These are phyloP conservation scores for Montipora capitata DNA, from an alignment of 92 coral and sea anemone species.

Conservation along the genomic window DNA sequence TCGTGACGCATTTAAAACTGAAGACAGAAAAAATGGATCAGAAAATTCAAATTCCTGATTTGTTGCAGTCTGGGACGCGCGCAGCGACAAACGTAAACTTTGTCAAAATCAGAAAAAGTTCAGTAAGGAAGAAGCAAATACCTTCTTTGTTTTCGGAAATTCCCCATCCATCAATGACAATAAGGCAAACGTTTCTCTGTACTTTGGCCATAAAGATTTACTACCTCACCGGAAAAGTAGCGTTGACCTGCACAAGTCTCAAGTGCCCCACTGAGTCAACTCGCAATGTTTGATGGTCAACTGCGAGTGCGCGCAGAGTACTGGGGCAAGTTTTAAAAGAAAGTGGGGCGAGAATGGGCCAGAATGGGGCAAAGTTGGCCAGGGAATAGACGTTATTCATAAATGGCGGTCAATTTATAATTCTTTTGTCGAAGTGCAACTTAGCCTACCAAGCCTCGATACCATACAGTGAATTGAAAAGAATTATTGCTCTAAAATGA, in stretches of 20 bases:
- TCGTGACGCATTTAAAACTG: not conserved
- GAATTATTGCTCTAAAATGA: too few relatives aligned
- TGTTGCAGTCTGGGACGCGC: not conserved
- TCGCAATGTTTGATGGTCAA: constrained; percentile 21
- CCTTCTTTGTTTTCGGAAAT: constrained; percentile 90
- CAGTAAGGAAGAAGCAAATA: constrained; percentile 1
- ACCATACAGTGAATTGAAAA: too few relatives aligned
- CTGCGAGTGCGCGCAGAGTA: constrained; percentile 11
- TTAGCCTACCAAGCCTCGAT: too few relatives aligned
- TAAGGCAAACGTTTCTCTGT: constrained; percentile 90
- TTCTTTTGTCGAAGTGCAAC: too few relatives aligned
- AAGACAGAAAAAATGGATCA: not conserved
- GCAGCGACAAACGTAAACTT: not conserved
- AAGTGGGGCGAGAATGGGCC: too few relatives aligned
- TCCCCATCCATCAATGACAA: constrained; percentile 99
- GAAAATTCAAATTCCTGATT: not conserved
- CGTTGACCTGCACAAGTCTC: too few relatives aligned
- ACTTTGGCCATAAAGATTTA: constrained; percentile 38
- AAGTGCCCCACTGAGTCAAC: not conserved
- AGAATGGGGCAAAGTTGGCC: too few relatives aligned
- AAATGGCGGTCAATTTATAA: too few relatives aligned
- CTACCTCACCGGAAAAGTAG: not conserved
- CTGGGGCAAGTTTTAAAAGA: not conserved
- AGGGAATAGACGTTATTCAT: too few relatives aligned
- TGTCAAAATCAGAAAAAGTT: not conserved